A percentile compares a stretch with the other conserved stretches of the same genome.
Conservation (phyloP, 2,797 vertebrate species). For the Sebastolobus altivelis region DNA sequence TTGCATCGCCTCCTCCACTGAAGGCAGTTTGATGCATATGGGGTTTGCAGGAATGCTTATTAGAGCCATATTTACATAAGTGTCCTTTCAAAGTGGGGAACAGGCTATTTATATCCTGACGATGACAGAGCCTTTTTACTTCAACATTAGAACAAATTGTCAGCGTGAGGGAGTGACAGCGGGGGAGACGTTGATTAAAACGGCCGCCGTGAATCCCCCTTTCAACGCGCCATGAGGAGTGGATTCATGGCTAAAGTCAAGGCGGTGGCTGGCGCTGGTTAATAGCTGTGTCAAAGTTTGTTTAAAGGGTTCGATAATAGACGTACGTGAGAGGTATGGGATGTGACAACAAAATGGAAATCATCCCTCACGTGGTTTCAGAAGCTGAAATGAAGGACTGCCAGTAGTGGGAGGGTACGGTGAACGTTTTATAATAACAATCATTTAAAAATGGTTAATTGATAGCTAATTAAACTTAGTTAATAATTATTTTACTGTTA, state of each 20-base stretch:
- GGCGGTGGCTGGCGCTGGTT: background rate
- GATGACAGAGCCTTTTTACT: conserved; percentile 39
- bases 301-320: conserved; percentile 12
- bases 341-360: background rate
- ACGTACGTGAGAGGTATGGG: background rate
- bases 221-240: background rate
- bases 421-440: too few relatives aligned
- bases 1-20: background rate
- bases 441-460: too few relatives aligned
- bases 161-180: conserved; percentile 19
- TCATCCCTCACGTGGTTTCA: background rate
- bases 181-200: conserved; percentile 32
- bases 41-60: conserved; percentile 39
- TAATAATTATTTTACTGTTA: too few relatives aligned
- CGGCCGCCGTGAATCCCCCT: conserved; percentile 25
- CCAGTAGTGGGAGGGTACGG: background rate
- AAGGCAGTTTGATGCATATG: conserved; percentile 39
- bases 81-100: conserved; percentile 33
- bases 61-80: conserved; percentile 52
- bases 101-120: conserved; percentile 54
- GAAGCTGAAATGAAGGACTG: conserved; percentile 3
- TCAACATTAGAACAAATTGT: conserved; percentile 31
- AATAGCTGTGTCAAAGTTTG: conserved; percentile 13
- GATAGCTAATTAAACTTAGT: too few relatives aligned
- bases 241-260: conserved; percentile 13